Evolutionary conservation across 2,888 invertebrate genomes (phyloP), one percentile per base, ranked within the genome.

Genomic region (Rhaphigaster nebulosa): DNA sequence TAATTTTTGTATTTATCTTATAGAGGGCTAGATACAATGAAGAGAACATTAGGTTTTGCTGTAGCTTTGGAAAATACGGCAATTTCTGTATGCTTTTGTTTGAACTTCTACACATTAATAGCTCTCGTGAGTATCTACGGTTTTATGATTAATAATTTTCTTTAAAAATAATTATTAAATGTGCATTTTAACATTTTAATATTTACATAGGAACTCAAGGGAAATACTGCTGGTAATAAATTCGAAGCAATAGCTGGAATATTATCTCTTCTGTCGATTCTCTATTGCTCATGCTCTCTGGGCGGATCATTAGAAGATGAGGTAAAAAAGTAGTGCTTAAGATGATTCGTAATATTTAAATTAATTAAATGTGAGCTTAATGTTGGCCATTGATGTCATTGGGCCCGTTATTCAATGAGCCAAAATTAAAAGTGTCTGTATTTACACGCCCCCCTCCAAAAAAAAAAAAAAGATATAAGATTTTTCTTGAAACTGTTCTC

Each of bases 251-350:
- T 80, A 26, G 23, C 80, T 1, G 80, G 80, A 23, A 80, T 41
- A 26, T 12, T 38, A 0, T 80, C 76, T 8, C 41, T 80, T 41
- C 23, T 80, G 10, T 80, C 60, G 6, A 60, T 88, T 38, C 26
- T 88, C 12, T 88, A 38, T 38, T 88, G 38, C 34, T 56, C 56
- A 29, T 91, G 91, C n/a, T 91, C 91, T 18, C 60, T 91, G 0
- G 90, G 89, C 8, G 87, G 70, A 54, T 80, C 84, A 23, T 45
- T 91, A 18, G 89, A 91, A 87, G 80, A 84, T 23, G 56, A 91
- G 87, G 91, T 91, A 54, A 91, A 18, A 18, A 60, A 60, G 13
- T 60, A n/a, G n/a, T 60, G 1, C 26, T n/a, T n/a, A 60, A 26
- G 12, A n/a, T n/a, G n/a, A 60, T 8, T 54, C 23, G 23, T 54